A percentile compares a stretch with the other conserved stretches of the same genome.
phyloP scores from a whole-genome alignment of 2,888 invertebrate genomes.

The Junonia oenone region DNA sequence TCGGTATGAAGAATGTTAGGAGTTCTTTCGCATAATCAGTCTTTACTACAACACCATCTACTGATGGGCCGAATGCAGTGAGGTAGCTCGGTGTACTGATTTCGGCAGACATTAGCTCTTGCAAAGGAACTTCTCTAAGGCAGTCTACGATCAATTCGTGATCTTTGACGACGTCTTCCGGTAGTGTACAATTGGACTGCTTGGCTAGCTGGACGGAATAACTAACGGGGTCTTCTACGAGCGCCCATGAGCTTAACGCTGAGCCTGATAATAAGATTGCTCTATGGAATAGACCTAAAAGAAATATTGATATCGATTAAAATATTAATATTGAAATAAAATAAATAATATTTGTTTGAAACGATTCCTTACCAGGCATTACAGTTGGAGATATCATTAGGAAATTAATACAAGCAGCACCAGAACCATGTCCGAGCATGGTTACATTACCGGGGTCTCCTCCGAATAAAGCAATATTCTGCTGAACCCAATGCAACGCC shows the following conservation, averaged over 20 bases:
- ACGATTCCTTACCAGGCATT: slow-evolving; percentile 82
- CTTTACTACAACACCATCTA: slow-evolving; percentile 96
- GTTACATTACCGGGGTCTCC: slow-evolving; percentile 97
- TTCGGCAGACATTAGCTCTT: slow-evolving; percentile 87
- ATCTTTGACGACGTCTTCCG: slow-evolving; percentile 89
- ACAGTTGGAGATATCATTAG: slow-evolving; percentile 98
- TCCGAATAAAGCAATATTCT: slow-evolving; percentile 95
- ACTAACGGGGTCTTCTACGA: slow-evolving; percentile 91
- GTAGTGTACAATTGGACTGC: slow-evolving; percentile 90
- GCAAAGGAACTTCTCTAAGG: slow-evolving; percentile 86
- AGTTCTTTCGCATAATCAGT: slow-evolving; percentile 91
- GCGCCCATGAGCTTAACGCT: slow-evolving; percentile 92
- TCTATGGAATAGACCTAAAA: slow-evolving; percentile 89
- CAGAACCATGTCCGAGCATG: slow-evolving; percentile 96
- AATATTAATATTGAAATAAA: neutral
- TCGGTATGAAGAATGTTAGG: slow-evolving; percentile 84
- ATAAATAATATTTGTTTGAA: too few relatives aligned
- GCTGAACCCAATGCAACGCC: slow-evolving; percentile 97
- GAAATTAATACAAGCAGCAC: slow-evolving; percentile 98
- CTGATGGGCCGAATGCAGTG: slow-evolving; percentile 94
- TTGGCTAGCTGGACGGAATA: slow-evolving; percentile 90
- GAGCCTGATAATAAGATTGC: slow-evolving; percentile 93
- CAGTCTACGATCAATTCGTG: slow-evolving; percentile 93
- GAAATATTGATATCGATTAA: too few relatives aligned
- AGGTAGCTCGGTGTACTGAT: slow-evolving; percentile 89